A percentile compares a stretch with the other conserved stretches of the same genome.
Evolutionary conservation across 2,888 invertebrate genomes (phyloP).

Genomic region (Eueremaeus valkanovi): DNA sequence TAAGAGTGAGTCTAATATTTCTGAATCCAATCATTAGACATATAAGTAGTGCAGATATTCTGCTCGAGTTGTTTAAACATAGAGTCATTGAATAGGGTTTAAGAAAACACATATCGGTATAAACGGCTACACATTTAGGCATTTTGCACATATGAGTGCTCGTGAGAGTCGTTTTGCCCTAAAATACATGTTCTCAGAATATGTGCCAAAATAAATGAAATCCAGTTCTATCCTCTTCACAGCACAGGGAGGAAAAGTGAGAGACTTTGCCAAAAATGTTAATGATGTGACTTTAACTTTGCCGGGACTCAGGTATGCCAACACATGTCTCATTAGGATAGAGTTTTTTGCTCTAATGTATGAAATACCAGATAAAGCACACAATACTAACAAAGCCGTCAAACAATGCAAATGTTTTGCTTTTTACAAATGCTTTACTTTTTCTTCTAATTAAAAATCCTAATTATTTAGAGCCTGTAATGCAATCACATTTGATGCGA

Average conservation of each 20-base stretch:
- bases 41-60: no score
- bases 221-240: slow-evolving; percentile 5
- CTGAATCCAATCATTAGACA: no score
- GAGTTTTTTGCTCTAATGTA: not conserved
- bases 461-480: no score
- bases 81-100: not conserved
- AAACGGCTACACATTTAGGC: not conserved
- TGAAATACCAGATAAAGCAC: not conserved
- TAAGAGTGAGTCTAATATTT: no score
- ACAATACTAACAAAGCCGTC: no score
- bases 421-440: not conserved
- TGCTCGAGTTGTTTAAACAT: no score
- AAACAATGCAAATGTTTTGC: not conserved
- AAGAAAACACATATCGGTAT: not conserved
- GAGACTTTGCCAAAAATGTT: slow-evolving; percentile 17
- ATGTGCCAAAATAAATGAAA: slow-evolving; percentile 25
- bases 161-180: not conserved
- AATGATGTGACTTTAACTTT: not conserved
- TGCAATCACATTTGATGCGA: no score
- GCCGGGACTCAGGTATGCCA: slow-evolving; percentile 10
- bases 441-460: no score
- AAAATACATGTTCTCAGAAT: not conserved
- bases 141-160: not conserved
- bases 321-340: slow-evolving; percentile 1
- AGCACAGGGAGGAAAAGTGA: no score